Base-by-base conservation (phyloP, 2,113 vertebrate genomes). In the Oxyura jamaicensis region DNA sequence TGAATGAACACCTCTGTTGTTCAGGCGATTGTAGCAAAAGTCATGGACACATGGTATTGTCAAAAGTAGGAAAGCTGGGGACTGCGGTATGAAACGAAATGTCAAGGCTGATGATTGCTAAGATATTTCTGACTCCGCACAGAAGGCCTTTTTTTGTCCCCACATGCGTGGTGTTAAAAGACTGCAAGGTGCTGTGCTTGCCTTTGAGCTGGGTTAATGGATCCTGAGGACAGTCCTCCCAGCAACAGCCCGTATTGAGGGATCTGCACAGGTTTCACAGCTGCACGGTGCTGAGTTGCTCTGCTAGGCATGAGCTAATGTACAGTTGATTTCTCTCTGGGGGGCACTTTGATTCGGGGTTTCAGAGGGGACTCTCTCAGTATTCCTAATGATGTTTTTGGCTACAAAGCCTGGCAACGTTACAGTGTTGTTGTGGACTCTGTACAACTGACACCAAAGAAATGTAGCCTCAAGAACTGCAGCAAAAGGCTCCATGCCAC, bases 61-160 rank as follows among this genome's bases (percentile, higher is more conserved):
- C 60, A 35, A 7, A 88, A 55, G 22, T 9, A 23, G 50, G 42
- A 35, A 83, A 72, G 42, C 11, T 33, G 29, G 11, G 19, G 56
- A 13, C 17, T 84, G 80, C 81, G 46, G 55, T 60, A 60, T 78
- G 62, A 96, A 96, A 86, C 69, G 65, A 89, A 95, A 74, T 44
- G 59, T 66, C 77, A 80, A 71, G 29, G 68, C 26, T 95, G 79
- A 52, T 33, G n/a, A 68, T 81, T 48, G 17, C 90, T 92, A 19
- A 58, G 33, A 31, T 26, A 8, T 39, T 84, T 42, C 21, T 2
- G 11, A 8, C 62, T 89, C 53, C 33, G n/a, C 75, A 50, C 9
- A 59, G 33, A 50, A 76, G 28, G 25, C 33, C 72, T 89, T 0
- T 42, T 42, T 86, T 78, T 2, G 0, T 74, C 50, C 50, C 23